Base-by-base conservation (phyloP, 2,797 vertebrate species). In the Odontamblyopus lacepedii region DNA sequence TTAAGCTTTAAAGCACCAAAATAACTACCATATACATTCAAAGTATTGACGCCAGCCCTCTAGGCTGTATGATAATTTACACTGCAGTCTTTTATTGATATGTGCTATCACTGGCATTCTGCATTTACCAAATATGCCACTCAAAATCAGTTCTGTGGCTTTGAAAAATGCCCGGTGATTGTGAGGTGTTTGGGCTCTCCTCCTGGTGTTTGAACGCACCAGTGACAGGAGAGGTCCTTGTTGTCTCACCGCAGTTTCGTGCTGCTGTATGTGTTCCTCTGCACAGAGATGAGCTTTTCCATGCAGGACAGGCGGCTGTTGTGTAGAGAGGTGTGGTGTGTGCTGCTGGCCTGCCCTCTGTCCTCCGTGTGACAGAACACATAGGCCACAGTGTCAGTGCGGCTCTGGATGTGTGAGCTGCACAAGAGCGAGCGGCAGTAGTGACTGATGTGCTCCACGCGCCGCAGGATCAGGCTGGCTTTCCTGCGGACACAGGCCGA, bases 231-330 rank as follows among this genome's bases (percentile, higher is more conserved):
- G 80, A 85, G 57, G 63, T 77, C 74, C 82, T 85, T 81, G 81
- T 70, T 75, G 75, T 85, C 94, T 99, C 96, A 98, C 94, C 96
- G 96, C 83, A 98, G 95, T 92, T 98, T 98, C 79, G 96, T 95
- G 79, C 95, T 97, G 85, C 97, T 96, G 7, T 98, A 99, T 63
- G 93, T 98, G 93, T 99, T 99, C 65, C 97, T 95, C 88, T 96
- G 95, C 85, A 98, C 95, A 70, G 96, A 96, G 80, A 98, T 94
- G 86, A 98, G 95, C 90, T 97, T 98, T 89, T 99, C 97, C 87
- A 96, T 94, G 4, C 97, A 99, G 5, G 93, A 92, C 32, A 97
- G 91, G 85, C 94, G 96, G 81, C 95, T 96, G 90, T 98, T 96
- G 63, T 96, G 97, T 73, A 99, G 93, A 76, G 97, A 94, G 87